Evolutionary conservation across 2,797 vertebrate species (phyloP).

Genomic region (Varecia variegata): DNA sequence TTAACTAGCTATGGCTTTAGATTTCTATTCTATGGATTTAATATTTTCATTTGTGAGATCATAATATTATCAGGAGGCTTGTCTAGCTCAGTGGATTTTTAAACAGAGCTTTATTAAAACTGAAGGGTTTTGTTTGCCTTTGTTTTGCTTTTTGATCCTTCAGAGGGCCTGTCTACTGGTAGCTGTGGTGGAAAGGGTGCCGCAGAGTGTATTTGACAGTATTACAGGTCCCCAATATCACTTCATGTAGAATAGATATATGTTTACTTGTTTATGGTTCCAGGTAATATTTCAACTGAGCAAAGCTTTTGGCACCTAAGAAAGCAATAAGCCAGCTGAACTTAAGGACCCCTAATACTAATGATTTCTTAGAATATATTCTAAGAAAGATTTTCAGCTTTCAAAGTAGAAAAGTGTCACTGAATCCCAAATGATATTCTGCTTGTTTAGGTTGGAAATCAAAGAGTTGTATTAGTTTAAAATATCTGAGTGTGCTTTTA

Average conservation of each 20-base stretch:
- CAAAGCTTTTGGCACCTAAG: background rate
- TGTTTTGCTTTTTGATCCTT: background rate
- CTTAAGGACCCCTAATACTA: background rate
- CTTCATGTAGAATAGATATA: background rate
- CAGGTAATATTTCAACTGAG: background rate
- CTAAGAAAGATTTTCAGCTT: conserved; percentile 18
- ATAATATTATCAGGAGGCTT: background rate
- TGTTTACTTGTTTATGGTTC: background rate
- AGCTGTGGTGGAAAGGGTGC: background rate
- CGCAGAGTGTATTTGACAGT: background rate
- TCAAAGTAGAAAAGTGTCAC: background rate
- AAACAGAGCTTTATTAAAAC: background rate
- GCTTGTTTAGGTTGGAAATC: background rate
- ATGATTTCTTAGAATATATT: background rate
- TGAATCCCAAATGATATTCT: background rate
- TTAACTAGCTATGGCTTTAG: background rate
- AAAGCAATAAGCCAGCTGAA: background rate
- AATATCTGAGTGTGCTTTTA: background rate
- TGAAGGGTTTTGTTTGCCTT: background rate
- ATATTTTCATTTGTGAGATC: background rate
- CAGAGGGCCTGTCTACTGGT: background rate
- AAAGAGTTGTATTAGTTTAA: background rate
- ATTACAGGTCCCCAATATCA: background rate
- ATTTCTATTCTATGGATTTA: background rate
- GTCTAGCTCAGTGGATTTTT: background rate